Conservation (phyloP, 2,113 vertebrate species). For the Sebastes fasciatus region DNA sequence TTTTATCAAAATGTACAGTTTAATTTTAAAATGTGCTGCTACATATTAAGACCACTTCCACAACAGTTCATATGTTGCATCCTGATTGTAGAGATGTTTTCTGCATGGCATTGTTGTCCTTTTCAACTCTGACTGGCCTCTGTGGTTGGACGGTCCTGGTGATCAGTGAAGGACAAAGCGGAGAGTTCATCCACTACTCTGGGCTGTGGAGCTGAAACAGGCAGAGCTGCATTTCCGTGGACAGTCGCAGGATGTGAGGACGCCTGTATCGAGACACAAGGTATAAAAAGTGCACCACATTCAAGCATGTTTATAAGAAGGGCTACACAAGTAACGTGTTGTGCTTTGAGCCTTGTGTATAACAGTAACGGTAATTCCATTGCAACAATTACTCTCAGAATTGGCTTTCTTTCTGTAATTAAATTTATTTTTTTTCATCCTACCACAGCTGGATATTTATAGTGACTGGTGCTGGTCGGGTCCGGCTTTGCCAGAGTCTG, state of each 20-base stretch:
- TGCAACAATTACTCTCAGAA: no score
- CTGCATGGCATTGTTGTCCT: not conserved
- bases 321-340: not conserved
- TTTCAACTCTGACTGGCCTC: conserved; percentile 5
- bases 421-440: not conserved
- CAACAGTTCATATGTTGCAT: no score
- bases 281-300: not conserved
- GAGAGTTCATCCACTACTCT: not conserved
- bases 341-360: not conserved
- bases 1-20: no score
- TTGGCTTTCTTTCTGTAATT: no score
- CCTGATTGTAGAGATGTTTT: not conserved
- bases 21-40: no score
- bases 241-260: not conserved
- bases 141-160: conserved; percentile 78
- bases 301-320: not conserved
- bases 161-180: conserved; percentile 38
- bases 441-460: conserved; percentile 81
- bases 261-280: conserved; percentile 62
- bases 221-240: not conserved
- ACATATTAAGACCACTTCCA: no score
- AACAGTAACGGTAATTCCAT: not conserved
- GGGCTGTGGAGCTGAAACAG: not conserved
- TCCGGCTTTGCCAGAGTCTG: conserved; percentile 76
- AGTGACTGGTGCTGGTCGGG: conserved; percentile 69